Evolutionary conservation across 2,113 vertebrate genomes (phyloP).

Genomic region (Tenebrosternarchus preto): DNA sequence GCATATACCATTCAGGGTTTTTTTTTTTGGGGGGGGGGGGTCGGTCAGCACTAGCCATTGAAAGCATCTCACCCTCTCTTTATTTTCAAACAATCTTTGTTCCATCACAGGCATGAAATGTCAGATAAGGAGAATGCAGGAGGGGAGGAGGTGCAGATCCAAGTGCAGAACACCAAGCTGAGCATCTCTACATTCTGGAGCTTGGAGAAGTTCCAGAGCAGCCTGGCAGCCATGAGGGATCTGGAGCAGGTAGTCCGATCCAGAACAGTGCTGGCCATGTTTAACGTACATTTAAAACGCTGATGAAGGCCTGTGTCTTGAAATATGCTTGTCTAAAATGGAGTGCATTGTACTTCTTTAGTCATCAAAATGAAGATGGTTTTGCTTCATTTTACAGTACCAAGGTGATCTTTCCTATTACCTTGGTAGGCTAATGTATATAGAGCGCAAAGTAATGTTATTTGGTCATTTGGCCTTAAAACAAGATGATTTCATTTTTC

Average conservation of each 20-base stretch:
- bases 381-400: too few species aligned
- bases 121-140: conserved; percentile 59
- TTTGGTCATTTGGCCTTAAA: too few species aligned
- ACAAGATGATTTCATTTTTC: not conserved
- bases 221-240: conserved; percentile 89
- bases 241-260: conserved; percentile 79
- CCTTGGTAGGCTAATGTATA: too few species aligned
- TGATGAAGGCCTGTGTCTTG: too few species aligned
- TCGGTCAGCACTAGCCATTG: too few species aligned
- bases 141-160: conserved; percentile 73
- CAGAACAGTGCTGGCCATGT: not conserved
- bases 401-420: too few species aligned
- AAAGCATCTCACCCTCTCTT: not conserved
- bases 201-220: conserved; percentile 91
- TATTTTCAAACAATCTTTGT: not conserved
- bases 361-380: too few species aligned
- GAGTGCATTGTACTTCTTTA: too few species aligned
- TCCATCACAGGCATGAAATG: conserved; percentile 76
- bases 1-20: not conserved
- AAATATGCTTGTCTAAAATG: too few species aligned
- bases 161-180: conserved; percentile 85
- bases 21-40: not conserved
- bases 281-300: too few species aligned
- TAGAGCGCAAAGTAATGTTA: too few species aligned
- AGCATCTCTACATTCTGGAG: conserved; percentile 90